phyloP scores from a whole-genome alignment of 2,113 vertebrate genomes.

The Mustela lutreola region DNA sequence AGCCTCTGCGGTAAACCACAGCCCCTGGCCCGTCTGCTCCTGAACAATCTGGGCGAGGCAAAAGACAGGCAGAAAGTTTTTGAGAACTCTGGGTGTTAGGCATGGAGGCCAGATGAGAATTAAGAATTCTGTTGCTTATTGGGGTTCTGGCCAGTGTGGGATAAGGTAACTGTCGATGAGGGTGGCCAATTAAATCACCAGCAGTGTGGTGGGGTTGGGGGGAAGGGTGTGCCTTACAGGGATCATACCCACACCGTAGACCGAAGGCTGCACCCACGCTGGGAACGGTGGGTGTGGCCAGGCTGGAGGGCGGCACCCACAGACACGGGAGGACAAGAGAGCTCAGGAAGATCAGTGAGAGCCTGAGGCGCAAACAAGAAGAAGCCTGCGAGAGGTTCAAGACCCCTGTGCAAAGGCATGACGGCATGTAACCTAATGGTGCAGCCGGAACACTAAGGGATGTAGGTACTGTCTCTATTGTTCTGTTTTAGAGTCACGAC shows the following conservation, averaged over 20 bases:
- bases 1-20: not conserved
- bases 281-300: accelerated
- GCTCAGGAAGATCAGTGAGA: not conserved
- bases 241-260: not conserved
- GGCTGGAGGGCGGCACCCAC: not conserved
- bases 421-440: no score
- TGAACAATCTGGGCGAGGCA: not conserved
- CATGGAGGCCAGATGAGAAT: not conserved
- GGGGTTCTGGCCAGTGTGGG: not conserved
- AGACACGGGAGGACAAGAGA: not conserved
- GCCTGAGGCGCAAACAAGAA: not conserved
- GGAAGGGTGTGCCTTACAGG: not conserved
- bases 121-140: not conserved
- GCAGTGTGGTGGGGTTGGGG: no score
- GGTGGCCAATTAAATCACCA: not conserved
- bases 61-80: not conserved
- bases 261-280: accelerated
- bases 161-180: not conserved
- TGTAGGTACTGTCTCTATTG: not conserved
- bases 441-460: not conserved
- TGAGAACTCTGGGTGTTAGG: not conserved
- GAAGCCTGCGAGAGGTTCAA: not conserved
- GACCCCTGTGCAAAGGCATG: not conserved
- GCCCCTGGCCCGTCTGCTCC: not conserved
- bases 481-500: not conserved